phyloP scores from a whole-genome alignment of 2,797 vertebrate genomes.

The Phylloscopus collybita region DNA sequence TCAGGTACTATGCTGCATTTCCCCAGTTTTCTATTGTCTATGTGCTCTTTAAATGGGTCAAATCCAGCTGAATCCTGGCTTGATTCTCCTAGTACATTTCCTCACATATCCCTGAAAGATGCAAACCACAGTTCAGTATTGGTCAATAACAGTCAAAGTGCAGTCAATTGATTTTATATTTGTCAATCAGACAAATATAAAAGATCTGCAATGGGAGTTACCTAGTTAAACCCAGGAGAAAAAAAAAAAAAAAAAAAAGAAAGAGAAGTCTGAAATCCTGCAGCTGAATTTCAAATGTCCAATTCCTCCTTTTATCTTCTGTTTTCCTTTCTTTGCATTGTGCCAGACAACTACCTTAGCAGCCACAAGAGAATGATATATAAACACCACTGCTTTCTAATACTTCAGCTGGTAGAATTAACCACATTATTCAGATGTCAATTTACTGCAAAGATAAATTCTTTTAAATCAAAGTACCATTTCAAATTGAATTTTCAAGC shows the following conservation, averaged over 20 bases:
- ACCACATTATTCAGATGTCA: not conserved
- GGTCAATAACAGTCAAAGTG: not conserved
- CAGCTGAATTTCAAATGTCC: not conserved
- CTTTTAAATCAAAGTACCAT: conserved; percentile 20
- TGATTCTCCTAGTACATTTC: not conserved
- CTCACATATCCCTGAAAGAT: not conserved
- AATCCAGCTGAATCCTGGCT: not conserved
- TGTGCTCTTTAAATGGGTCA: not conserved
- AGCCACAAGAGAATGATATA: not conserved
- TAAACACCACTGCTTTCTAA: conserved; percentile 1
- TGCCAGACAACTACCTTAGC: not conserved
- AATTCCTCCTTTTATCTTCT: not conserved
- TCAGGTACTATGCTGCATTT: not conserved
- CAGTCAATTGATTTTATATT: not conserved
- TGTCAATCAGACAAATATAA: not conserved
- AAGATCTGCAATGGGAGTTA: not conserved
- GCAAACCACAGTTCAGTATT: not conserved
- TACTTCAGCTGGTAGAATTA: conserved; percentile 14
- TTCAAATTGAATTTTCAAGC: conserved; percentile 49
- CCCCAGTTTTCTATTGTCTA: not conserved
- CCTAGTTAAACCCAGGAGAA: not conserved
- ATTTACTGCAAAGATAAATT: conserved; percentile 24
- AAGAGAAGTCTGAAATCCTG: not conserved
- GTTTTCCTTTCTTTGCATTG: not conserved
- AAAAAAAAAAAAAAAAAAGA: not conserved